These are phyloP conservation scores for Macrobrachium nipponense DNA, from an alignment of 1,140 invertebrate species.

Conservation along the genomic window DNA sequence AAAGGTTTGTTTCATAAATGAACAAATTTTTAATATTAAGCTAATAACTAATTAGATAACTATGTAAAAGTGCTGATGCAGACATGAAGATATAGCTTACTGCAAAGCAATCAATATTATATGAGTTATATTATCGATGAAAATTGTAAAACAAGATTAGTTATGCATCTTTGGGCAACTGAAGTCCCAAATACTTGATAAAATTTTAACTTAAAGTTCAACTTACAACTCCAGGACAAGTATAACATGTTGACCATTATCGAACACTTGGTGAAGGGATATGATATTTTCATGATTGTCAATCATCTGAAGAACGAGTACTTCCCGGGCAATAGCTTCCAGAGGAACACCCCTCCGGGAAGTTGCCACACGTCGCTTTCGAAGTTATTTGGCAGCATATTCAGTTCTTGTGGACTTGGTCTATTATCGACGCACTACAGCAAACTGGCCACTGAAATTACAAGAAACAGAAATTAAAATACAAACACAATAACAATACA, in stretches of 20 bases:
- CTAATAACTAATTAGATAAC: too few species aligned
- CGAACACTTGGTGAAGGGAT: conserved; percentile 73
- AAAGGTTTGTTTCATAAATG: too few species aligned
- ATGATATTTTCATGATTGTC: conserved; percentile 72
- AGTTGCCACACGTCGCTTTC: conserved; percentile 70
- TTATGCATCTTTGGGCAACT: not conserved
- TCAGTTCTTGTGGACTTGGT: conserved; percentile 68
- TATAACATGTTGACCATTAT: conserved; percentile 71
- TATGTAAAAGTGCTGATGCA: too few species aligned
- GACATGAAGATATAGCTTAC: too few species aligned
- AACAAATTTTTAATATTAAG: too few species aligned
- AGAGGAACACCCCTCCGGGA: conserved; percentile 70
- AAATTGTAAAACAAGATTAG: too few species aligned
- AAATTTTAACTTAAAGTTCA: conserved; percentile 63
- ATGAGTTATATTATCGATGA: too few species aligned
- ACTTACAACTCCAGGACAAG: conserved; percentile 74
- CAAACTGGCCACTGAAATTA: conserved; percentile 72
- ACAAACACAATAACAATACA: not conserved
- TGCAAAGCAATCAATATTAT: too few species aligned
- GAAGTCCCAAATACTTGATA: not conserved
- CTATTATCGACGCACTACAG: conserved; percentile 71
- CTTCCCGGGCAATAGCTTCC: conserved; percentile 73
- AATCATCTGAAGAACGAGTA: conserved; percentile 71
- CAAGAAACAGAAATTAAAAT: conserved; percentile 13
- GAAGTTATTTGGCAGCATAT: conserved; percentile 74